Base-by-base conservation (phyloP, 2,888 invertebrate genomes). In the Amiota mariae region DNA sequence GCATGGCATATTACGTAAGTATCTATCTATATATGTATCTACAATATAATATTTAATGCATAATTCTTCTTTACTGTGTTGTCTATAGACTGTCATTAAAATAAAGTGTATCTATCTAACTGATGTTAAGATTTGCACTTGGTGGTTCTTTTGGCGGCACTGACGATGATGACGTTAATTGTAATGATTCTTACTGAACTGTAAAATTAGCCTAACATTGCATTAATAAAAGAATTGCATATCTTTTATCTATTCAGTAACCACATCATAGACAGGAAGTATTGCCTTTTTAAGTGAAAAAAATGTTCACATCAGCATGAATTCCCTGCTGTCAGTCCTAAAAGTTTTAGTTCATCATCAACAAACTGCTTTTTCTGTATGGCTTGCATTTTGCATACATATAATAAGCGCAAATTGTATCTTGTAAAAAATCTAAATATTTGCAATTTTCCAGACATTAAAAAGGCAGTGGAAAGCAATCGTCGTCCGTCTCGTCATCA, bases 401-500 rank as follows among this genome's bases (percentile, higher is more conserved):
- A 6, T 51, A 51, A 12, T 51, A 51, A 51, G 54, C 12, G 54
- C 12, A 51, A n/a, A 51, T 51, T n/a, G 13, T 51, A 51, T n/a
- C 12, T n/a, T 51, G 12, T n/a, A n/a, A n/a, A n/a, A 12, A 51
- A 12, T 51, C 54, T n/a, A 2, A n/a, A n/a, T n/a, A n/a, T 51
- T 83, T 83, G 84, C 83, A 84, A 84, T 84, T 84, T 84, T 86
- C 85, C 86, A 86, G 85, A 85, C 83, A 84, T 84, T 86, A 84
- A 85, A 85, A 83, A 82, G 24, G 47, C 18, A 83, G 82, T n/a
- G n/a, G n/a, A n/a, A n/a, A n/a, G 76, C 85, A 74, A 81, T 85
- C 79, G 36, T 71, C 73, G 75, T 66, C 70, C 74, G 72, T 72
- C 75, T 73, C 36, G 36, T 36, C 36, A 36, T 36, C 36, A 84